phyloP scores from a whole-genome alignment of 2,888 invertebrate genomes.

The Patella depressa region DNA sequence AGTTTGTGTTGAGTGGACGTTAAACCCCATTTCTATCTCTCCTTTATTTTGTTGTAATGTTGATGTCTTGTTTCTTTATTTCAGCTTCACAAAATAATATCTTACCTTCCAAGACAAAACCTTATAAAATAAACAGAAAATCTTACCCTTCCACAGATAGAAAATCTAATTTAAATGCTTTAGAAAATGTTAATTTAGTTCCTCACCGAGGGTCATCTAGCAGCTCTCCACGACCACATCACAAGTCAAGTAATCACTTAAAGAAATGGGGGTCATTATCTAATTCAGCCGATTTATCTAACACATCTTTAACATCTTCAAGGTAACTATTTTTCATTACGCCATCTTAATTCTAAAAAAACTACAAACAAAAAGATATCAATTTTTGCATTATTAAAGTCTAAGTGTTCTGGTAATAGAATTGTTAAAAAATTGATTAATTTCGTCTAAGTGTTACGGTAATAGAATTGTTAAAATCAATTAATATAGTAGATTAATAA shows the following conservation, averaged over 20 bases:
- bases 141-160: slow-evolving; percentile 26
- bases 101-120: slow-evolving; percentile 57
- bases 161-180: slow-evolving; percentile 37
- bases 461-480: too few species aligned
- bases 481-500: too few species aligned
- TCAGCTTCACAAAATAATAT: slow-evolving; percentile 53
- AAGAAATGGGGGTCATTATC: slow-evolving; percentile 65
- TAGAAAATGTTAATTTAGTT: slow-evolving; percentile 48
- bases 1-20: too few species aligned
- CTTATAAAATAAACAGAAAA: slow-evolving; percentile 33
- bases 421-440: too few species aligned
- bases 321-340: slow-evolving; percentile 41
- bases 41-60: too few species aligned
- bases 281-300: slow-evolving; percentile 46
- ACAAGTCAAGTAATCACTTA: slow-evolving; percentile 29
- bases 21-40: too few species aligned
- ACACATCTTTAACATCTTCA: slow-evolving; percentile 44
- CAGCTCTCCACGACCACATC: slow-evolving; percentile 26
- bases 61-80: slow-evolving; percentile 14
- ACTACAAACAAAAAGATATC: too few species aligned
- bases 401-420: too few species aligned
- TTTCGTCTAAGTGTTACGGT: too few species aligned
- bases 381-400: too few species aligned
- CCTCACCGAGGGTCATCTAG: slow-evolving; percentile 36
- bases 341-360: not conserved